Evolutionary conservation across 1,140 invertebrate genomes (phyloP).

Genomic region (Scaptomyza hsui): DNA sequence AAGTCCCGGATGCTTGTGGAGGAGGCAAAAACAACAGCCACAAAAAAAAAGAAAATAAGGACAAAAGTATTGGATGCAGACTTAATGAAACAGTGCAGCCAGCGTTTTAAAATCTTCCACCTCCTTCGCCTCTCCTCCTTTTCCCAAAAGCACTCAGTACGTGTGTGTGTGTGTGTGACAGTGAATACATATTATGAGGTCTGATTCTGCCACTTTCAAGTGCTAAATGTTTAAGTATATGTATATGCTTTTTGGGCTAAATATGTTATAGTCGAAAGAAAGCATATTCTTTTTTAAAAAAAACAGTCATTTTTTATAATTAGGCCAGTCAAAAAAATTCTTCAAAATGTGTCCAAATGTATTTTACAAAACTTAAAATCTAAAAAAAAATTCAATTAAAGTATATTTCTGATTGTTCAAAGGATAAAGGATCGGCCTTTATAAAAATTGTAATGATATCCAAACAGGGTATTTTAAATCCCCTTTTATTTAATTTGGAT

Average conservation of each 20-base stretch:
- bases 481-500: constrained; percentile 20
- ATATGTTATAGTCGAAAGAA: neutral
- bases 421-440: too few species aligned
- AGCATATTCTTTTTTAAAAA: neutral
- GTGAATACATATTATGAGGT: constrained; percentile 62
- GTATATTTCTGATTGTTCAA: too few species aligned
- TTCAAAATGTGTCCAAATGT: too few species aligned
- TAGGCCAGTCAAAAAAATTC: too few species aligned
- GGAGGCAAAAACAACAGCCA: neutral
- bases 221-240: constrained; percentile 11
- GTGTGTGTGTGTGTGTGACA: constrained; percentile 29
- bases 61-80: constrained; percentile 49
- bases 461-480: constrained; percentile 9
- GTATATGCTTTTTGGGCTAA: neutral
- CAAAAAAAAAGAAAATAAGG: too few species aligned
- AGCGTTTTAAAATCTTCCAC: constrained; percentile 12
- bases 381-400: too few species aligned
- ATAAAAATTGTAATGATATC: too few species aligned
- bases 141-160: neutral
- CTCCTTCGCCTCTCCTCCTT: neutral
- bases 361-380: too few species aligned
- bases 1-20: constrained; percentile 36
- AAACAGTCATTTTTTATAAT: too few species aligned
- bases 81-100: constrained; percentile 77
- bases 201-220: constrained; percentile 52